Base-by-base conservation (phyloP, 2,797 vertebrate genomes). In the Arctocebus calabarensis region DNA sequence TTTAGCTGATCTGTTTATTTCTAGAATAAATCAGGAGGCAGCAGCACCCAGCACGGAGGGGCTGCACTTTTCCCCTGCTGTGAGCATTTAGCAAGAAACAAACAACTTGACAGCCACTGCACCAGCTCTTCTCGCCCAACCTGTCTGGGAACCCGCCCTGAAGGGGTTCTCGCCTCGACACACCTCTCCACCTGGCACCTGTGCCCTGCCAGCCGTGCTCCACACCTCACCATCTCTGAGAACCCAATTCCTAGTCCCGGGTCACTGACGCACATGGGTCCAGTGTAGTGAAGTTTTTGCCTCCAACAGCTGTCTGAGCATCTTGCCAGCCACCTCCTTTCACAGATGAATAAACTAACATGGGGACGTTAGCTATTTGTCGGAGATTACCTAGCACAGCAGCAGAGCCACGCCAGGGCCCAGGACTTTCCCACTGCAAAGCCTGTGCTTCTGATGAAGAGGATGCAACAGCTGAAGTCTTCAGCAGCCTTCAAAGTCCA, bases 101-200 rank as follows among this genome's bases (percentile, higher is more conserved):
- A 97, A 93, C 81, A 93, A 43, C 82, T 59, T 66, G 66, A 81
- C 71, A 82, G 71, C 77, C 29, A 8, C 82, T 27, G 23, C 68
- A 77, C 70, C 83, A 88, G 52, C 37, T 32, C 62, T 66, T 66
- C 64, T 95, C 13, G 59, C 85, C 84, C 96, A 93, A 97, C 96
- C 95, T 93, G 88, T 96, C 94, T 94, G 83, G 78, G 88, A 94
- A 34, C 45, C 9, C 29, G 27, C 79, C 93, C 85, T 48, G 52
- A 79, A 61, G 71, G 88, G 61, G 19, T 87, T 48, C 84, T 78
- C 84, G 66, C 81, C 71, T 90, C 66, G 73, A 5, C 40, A 75
- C 52, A 90, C 55, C 94, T 77, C 22, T 70, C 61, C 23, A 7
- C 59, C 84, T 57, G 61, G 52, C 48, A 48, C 34, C 40, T 92